Conservation (phyloP, 2,113 vertebrate genomes). For the Hippolais icterina region DNA sequence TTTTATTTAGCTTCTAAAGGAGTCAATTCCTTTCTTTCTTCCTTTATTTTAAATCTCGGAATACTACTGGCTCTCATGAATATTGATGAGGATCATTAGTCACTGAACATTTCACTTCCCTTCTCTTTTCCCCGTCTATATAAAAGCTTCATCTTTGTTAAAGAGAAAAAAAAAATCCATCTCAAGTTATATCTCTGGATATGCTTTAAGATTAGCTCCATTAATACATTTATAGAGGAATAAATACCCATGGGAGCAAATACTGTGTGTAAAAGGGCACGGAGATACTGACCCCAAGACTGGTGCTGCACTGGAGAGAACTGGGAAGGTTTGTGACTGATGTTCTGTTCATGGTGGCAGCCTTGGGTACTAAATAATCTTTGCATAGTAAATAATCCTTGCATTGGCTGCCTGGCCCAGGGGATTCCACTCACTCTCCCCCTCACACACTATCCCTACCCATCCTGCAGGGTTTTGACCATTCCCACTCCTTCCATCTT, state of each 20-base stretch:
- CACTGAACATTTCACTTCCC: slow-evolving; percentile 52
- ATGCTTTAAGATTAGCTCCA: not conserved
- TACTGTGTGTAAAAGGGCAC: not conserved
- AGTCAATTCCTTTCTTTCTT: slow-evolving; percentile 43
- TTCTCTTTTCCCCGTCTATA: not conserved
- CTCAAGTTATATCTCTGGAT: not conserved
- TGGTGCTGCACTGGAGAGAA: not conserved
- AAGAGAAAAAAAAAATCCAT: not conserved
- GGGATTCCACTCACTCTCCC: not conserved
- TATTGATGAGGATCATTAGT: slow-evolving; percentile 68
- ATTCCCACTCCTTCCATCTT: not conserved
- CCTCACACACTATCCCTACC: fast-evolving
- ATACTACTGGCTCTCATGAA: slow-evolving; percentile 46
- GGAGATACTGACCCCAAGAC: fast-evolving
- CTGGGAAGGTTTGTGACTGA: not conserved
- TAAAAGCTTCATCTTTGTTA: slow-evolving; percentile 47
- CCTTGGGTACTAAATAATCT: not conserved
- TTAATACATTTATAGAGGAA: slow-evolving; percentile 5
- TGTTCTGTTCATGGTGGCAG: not conserved
- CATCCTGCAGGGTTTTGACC: not conserved
- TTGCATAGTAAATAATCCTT: too few species aligned
- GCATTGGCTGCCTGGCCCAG: fast-evolving
- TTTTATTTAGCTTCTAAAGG: slow-evolving; percentile 61
- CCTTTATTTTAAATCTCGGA: slow-evolving; percentile 30
- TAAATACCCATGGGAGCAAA: not conserved